A percentile compares a stretch with the other conserved stretches of the same genome.
These are phyloP conservation scores for Mizuhopecten yessoensis DNA, from an alignment of 1,140 invertebrate species.

Conservation along the genomic window DNA sequence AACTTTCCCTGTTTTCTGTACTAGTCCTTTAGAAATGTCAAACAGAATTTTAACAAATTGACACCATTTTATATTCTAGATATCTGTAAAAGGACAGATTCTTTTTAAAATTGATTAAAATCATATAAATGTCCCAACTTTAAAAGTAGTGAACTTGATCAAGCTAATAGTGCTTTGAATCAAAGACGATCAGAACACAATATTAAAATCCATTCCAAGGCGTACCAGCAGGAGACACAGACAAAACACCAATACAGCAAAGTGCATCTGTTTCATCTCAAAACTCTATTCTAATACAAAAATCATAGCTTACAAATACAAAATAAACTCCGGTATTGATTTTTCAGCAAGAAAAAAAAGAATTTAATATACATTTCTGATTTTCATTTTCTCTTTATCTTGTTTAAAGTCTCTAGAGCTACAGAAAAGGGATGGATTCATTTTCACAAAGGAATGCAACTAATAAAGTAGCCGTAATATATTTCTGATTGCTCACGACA, in stretches of 20 bases:
- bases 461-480: neutral
- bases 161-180: neutral
- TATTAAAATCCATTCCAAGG: constrained; percentile 15
- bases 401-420: constrained; percentile 20
- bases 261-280: constrained; percentile 32
- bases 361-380: constrained; percentile 35
- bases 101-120: too few species aligned
- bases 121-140: too few species aligned
- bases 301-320: constrained; percentile 35
- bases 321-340: constrained; percentile 18
- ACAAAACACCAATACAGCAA: constrained; percentile 8
- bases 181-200: constrained; percentile 5
- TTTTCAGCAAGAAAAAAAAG: neutral
- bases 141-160: neutral
- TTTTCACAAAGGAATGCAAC: constrained; percentile 27
- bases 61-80: too few species aligned
- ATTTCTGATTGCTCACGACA: neutral
- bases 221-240: neutral
- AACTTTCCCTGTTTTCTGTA: too few species aligned
- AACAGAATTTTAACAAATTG: neutral
- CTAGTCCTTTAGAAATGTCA: neutral
- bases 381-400: constrained; percentile 36
- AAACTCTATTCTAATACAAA: constrained; percentile 10
- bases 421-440: constrained; percentile 18
- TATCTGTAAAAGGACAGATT: too few species aligned